Base-by-base conservation (phyloP, 2,113 vertebrate species). In the Okapia johnstoni region DNA sequence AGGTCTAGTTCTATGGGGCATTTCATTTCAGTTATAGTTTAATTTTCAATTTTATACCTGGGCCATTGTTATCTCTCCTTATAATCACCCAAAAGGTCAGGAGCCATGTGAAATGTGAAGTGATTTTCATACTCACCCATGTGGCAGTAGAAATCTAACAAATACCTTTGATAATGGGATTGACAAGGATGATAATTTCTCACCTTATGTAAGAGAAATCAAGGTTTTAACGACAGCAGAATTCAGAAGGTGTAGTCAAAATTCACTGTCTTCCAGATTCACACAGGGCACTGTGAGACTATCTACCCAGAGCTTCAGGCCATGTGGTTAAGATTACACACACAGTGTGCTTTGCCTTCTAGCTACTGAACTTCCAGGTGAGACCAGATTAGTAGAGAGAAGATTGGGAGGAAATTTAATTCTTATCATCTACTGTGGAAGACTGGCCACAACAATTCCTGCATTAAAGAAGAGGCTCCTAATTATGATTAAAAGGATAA, bases 1-100 rank as follows among this genome's bases (percentile, higher is more conserved):
- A 91, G 11, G 33, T 88, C 30, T 33, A 36, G 55, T 77, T 93
- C 83, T 60, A 54, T 3, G 54, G 46, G 15, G 48, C 16, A 91
- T 89, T 70, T 55, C 25, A 28, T 58, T 93, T 89, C 14, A 76
- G 66, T 46, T 76, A 50, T 17, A 85, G 52, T 33, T 97, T 93
- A 63, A 93, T 92, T 97, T 96, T 79, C 30, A 88, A 26, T 46
- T 92, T 93, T 73, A 93, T 9, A 76, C 15, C 81, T 93, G 30
- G 26, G 30, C 33, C 79, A 70, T 90, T 97, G 58, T 89, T 88
- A 77, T 46, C 80, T 57, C 25, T 93, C 21, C 6, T 60, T 57
- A 60, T 58, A 60, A 61, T 61, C 19, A 52, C 58, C 26, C 58
- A 33, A 95, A 94, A 86, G 23, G 2, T 66, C 19, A 85, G 7